Evolutionary conservation across 2,113 vertebrate genomes (phyloP), one percentile per base, ranked within the genome.

Genomic region (Calidris pygmaea): DNA sequence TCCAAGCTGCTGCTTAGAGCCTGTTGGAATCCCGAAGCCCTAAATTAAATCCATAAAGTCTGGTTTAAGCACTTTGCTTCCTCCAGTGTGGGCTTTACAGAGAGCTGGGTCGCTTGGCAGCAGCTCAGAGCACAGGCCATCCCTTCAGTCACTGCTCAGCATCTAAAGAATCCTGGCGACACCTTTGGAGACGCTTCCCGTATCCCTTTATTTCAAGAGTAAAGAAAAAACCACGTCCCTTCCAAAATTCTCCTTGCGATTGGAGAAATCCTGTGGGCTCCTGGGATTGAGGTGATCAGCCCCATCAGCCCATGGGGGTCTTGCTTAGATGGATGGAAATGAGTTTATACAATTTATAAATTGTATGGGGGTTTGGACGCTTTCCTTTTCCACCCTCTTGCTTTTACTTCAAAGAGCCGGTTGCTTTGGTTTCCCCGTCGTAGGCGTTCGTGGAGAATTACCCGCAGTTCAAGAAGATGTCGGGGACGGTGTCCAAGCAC

Each of bases 401-500:
- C 59, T 81, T 17, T 75, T 41, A 4, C 30, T 32, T 37, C 17
- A 7, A 43, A 93, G 58, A 75, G 34, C 4, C 6, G 15, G 27
- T 41, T 43, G 20, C 89, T 53, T 74, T 91, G 55, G 71, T 73
- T 89, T 91, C 72, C 37, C 47, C 0, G 10, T 63, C 37, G 6
- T 97, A 99, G 99, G 99, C 99, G 0, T 99, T 99, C 41, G 99
- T 99, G 74, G 99, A 99, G 91, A 99, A 99, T 92, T 99, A 99
- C 90, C 99, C 99, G 0, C 99, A 99, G 98, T 99, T 99, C 94
- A 99, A 99, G 98, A 99, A 99, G 98, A 99, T 99, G 99, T 99
- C 99, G 0, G 99, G 99, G 47, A 99, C 99, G 0, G 99, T 99
- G 24, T 99, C 99, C 20, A 99, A 99, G 97, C 99, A 99, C 0